Evolutionary conservation across 2,797 vertebrate genomes (phyloP).

Genomic region (Anisognathus igniventris): DNA sequence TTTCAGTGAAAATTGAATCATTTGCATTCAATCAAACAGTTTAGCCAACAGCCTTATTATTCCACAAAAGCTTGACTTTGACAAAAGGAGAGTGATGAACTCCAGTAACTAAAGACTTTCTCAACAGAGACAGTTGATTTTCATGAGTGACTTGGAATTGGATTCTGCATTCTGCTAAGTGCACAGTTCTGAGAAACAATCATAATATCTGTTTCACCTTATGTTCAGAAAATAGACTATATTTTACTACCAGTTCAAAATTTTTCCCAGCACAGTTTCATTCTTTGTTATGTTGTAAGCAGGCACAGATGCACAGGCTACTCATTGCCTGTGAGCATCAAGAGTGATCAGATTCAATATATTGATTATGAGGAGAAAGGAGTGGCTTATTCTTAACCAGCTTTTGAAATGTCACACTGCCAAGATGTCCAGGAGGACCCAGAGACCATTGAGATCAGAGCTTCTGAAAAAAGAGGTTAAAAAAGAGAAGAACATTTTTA

Average conservation of each 20-base stretch:
- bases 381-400: not conserved
- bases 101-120: not conserved
- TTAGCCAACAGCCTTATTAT: not conserved
- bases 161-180: not conserved
- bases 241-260: not conserved
- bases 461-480: not conserved
- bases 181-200: not conserved
- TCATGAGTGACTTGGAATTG: not conserved
- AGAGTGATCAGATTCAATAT: not conserved
- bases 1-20: not conserved
- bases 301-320: not conserved
- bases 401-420: not conserved
- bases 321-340: not conserved
- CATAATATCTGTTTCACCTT: not conserved
- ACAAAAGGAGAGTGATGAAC: not conserved
- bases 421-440: not conserved
- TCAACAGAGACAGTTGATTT: not conserved
- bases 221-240: not conserved
- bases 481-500: not conserved
- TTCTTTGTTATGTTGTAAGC: not conserved
- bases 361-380: not conserved
- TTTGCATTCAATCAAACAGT: not conserved
- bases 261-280: not conserved
- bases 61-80: not conserved
- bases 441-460: fast-evolving